phyloP scores from a whole-genome alignment of 2,113 vertebrate species.

The Atrichornis clamosus region DNA sequence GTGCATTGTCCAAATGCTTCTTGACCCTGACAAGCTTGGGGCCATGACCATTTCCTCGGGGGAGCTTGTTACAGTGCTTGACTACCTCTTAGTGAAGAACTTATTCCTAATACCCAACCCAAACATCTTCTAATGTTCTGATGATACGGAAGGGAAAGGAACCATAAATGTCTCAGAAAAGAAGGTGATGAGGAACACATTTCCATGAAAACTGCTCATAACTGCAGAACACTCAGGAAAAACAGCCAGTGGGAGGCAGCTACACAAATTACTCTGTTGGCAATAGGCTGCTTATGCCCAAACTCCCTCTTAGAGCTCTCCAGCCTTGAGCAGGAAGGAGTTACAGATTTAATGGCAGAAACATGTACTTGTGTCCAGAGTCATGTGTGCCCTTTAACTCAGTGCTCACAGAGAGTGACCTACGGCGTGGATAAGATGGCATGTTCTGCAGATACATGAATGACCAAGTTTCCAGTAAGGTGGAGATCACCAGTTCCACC shows the following conservation, averaged over 20 bases:
- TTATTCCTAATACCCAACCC: neutral
- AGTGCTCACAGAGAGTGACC: neutral
- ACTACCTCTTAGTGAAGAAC: neutral
- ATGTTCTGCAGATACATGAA: neutral
- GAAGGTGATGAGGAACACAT: neutral
- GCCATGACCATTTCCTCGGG: neutral
- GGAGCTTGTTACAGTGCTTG: neutral
- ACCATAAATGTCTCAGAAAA: neutral
- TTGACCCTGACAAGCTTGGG: neutral
- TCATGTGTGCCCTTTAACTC: neutral
- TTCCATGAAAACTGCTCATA: neutral
- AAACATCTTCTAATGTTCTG: neutral
- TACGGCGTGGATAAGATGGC: neutral
- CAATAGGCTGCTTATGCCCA: neutral
- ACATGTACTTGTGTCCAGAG: neutral
- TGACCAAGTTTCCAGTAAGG: neutral
- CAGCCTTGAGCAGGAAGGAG: neutral
- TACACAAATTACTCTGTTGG: neutral
- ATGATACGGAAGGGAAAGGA: neutral
- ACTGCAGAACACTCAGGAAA: neutral
- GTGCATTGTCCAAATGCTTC: neutral
- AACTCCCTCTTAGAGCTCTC: neutral
- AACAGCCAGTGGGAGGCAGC: neutral
- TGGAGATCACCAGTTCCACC: neutral
- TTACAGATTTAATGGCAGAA: neutral